These are phyloP conservation scores for Notolepis coatsorum DNA, from an alignment of 2,797 vertebrate species.

Conservation along the genomic window DNA sequence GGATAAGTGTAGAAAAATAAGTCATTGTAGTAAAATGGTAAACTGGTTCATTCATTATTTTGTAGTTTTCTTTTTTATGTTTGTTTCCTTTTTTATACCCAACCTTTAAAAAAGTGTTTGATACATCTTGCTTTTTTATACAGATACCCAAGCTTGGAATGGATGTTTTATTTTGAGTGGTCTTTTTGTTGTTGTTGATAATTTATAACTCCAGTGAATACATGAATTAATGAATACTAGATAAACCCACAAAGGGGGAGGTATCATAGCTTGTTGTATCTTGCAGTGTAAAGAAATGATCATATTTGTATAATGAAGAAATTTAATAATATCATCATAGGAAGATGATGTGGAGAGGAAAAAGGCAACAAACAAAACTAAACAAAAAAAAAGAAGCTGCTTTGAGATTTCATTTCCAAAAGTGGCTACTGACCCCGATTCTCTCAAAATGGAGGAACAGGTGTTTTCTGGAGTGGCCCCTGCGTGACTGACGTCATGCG, in stretches of 20 bases:
- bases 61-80: conserved; percentile 46
- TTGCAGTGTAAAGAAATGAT: conserved; percentile 59
- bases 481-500: conserved; percentile 9
- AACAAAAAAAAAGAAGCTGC: conserved; percentile 23
- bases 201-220: conserved; percentile 62
- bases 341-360: conserved; percentile 40
- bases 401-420: conserved; percentile 35
- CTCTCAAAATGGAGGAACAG: conserved; percentile 14
- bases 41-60: conserved; percentile 46
- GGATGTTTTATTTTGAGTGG: conserved; percentile 64
- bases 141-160: conserved; percentile 61
- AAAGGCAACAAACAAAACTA: no score
- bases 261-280: conserved; percentile 53
- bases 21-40: conserved; percentile 42
- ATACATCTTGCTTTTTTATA: conserved; percentile 78
- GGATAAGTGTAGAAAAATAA: conserved; percentile 32
- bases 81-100: conserved; percentile 66
- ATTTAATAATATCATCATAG: conserved; percentile 46
- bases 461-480: conserved; percentile 2
- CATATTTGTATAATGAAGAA: conserved; percentile 43
- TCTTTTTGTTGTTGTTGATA: conserved; percentile 49
- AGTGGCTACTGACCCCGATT: background rate
- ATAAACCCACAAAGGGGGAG: conserved; percentile 27
- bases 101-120: conserved; percentile 65
- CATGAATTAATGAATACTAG: conserved; percentile 54